Evolutionary conservation across 2,113 vertebrate species (phyloP), one percentile per base, ranked within the genome.

Genomic region (Cettia cetti): DNA sequence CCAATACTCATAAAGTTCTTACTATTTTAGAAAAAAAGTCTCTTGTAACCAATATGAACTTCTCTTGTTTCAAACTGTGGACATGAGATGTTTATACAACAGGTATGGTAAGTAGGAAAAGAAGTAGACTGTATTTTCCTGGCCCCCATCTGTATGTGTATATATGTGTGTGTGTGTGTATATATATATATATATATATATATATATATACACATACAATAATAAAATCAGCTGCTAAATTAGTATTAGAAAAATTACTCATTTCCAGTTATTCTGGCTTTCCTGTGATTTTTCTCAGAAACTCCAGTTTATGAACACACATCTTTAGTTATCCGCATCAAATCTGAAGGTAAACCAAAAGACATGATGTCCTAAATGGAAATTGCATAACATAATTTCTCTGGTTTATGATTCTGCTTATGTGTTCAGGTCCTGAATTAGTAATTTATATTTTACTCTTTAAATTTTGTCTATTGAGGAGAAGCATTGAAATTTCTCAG

Each of bases 61-160:
- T 54, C 5, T 61, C 11, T 78, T 74, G 3, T 53, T 82, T 79
- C 30, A 78, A 5, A 75, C 17, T 63, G 11, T 42, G 35, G 22
- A 47, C 3, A 10, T 77, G 28, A 70, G 65, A 30, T 16, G 0
- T 71, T 82, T 45, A 26, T 54, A 20, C 12, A 64, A 9, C 5
- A 24, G 19, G 14, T 59, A 64, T 5, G 19, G 9, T 40, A 90
- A 82, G 11, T 19, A 37, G 27, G 5, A 72, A 20, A 72, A 57
- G 6, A 37, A 63, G 39, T 11, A 54, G 21, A 27, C 6, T 39
- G 27, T 30, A 19, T 57, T 82, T 64, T 65, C 5, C 3, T 20
- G 2, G 3, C 7, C 20, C 9, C 1, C 1, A 47, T 42, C 9
- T 61, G 3, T n/a, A 5, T 26, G 9, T 42, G 40, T n/a, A n/a